Percentiles rank a stretch among this genome's conserved stretches.
Evolutionary conservation across 2,797 vertebrate species (phyloP).

Genomic region (Mus minutoides): DNA sequence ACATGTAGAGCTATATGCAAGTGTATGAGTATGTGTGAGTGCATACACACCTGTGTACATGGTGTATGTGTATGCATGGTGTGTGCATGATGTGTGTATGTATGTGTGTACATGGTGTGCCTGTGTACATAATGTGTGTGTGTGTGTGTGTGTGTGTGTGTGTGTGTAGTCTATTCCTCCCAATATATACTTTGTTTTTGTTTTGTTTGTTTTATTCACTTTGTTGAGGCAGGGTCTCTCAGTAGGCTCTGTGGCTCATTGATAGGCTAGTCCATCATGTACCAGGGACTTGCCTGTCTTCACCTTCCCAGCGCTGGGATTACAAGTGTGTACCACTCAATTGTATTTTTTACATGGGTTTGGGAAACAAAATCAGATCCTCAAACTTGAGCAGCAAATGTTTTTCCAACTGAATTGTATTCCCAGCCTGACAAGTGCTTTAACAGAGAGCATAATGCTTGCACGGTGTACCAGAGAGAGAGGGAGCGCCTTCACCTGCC

Average conservation of each 20-base stretch:
- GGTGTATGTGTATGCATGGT: background rate
- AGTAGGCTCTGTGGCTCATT: background rate
- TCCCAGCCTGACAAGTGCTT: background rate
- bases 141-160: too few relatives aligned
- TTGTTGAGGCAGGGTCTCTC: background rate
- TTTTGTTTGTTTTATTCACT: background rate
- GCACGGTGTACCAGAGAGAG: background rate
- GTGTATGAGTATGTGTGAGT: background rate
- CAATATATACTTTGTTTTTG: background rate
- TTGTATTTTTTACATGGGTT: background rate
- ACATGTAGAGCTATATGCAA: too few relatives aligned
- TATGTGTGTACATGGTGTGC: background rate
- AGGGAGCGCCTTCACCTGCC: background rate
- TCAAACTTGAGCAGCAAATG: background rate
- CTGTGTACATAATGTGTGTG: background rate
- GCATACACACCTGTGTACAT: background rate
- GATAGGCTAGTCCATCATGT: background rate
- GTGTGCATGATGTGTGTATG: background rate
- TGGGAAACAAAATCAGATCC: background rate
- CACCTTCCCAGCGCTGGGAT: background rate
- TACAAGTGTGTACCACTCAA: background rate
- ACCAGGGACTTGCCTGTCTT: background rate
- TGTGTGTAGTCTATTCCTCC: background rate
- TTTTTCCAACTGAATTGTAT: background rate
- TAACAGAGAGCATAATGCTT: background rate